Percentiles rank a stretch among this genome's conserved stretches.
Evolutionary conservation across 2,797 vertebrate genomes (phyloP).

Genomic region (Poliocrania exsul): DNA sequence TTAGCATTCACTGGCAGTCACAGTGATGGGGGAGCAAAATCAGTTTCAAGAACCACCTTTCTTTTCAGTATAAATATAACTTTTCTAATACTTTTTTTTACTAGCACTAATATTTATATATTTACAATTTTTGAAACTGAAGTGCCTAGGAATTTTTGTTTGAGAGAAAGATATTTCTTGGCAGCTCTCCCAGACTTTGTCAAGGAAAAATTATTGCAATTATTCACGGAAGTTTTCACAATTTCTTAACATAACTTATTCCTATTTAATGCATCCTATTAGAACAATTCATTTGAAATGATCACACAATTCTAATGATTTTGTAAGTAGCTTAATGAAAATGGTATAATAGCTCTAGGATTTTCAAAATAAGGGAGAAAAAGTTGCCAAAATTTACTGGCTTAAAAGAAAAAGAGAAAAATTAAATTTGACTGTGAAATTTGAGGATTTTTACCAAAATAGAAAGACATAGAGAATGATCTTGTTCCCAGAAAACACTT

Average conservation of each 20-base stretch:
- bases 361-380: background rate
- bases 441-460: background rate
- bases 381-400: background rate
- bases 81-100: background rate
- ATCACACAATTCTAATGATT: background rate
- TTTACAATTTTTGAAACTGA: conserved; percentile 18
- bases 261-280: background rate
- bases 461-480: background rate
- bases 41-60: background rate
- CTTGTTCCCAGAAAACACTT: background rate
- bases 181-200: conserved; percentile 29
- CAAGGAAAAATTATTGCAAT: background rate
- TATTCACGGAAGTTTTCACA: conserved; percentile 11
- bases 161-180: conserved; percentile 9
- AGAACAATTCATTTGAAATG: background rate
- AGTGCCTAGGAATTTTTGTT: background rate
- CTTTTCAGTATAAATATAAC: background rate
- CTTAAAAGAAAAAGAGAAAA: background rate
- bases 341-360: background rate
- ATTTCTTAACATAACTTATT: background rate
- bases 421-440: background rate
- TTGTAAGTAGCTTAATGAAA: background rate
- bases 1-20: background rate
- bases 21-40: background rate
- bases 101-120: conserved; percentile 27